Evolutionary conservation across 1,140 invertebrate genomes (phyloP).

Genomic region (Saxidomus purpurata): DNA sequence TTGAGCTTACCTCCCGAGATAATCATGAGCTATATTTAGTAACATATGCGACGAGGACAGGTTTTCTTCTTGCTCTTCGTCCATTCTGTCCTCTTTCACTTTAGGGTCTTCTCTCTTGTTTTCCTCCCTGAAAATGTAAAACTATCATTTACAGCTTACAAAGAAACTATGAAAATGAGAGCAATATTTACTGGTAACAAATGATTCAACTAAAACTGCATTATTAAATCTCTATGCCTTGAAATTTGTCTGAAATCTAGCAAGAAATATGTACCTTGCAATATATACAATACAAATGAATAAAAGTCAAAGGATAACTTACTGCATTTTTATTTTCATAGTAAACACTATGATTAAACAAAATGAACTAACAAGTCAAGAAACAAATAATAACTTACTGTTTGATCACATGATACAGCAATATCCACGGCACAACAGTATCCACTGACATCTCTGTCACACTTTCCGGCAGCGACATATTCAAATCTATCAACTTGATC

Average conservation of each 20-base stretch:
- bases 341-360: too few relatives aligned
- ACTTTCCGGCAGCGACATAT: slow-evolving; percentile 89
- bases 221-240: too few relatives aligned
- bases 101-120: slow-evolving; percentile 78
- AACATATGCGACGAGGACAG: slow-evolving; percentile 92
- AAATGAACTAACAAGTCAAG: too few relatives aligned
- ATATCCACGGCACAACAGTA: slow-evolving; percentile 93
- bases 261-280: too few relatives aligned
- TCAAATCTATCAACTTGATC: slow-evolving; percentile 91
- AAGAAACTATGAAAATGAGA: too few relatives aligned
- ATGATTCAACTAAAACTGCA: too few relatives aligned
- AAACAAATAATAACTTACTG: slow-evolving; percentile 69
- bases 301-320: too few relatives aligned
- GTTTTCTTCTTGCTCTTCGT: slow-evolving; percentile 86
- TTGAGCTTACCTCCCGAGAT: slow-evolving; percentile 90
- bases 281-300: too few relatives aligned
- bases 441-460: slow-evolving; percentile 90
- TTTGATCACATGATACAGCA: slow-evolving; percentile 92
- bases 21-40: slow-evolving; percentile 91
- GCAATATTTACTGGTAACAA: too few relatives aligned
- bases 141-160: background rate
- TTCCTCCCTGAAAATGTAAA: slow-evolving; percentile 78
- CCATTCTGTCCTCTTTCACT: slow-evolving; percentile 88
- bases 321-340: too few relatives aligned
- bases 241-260: too few relatives aligned